Percentiles rank a stretch among this genome's conserved stretches.
Evolutionary conservation across 1,140 invertebrate genomes (phyloP).

Genomic region (Drosophila subobscura): DNA sequence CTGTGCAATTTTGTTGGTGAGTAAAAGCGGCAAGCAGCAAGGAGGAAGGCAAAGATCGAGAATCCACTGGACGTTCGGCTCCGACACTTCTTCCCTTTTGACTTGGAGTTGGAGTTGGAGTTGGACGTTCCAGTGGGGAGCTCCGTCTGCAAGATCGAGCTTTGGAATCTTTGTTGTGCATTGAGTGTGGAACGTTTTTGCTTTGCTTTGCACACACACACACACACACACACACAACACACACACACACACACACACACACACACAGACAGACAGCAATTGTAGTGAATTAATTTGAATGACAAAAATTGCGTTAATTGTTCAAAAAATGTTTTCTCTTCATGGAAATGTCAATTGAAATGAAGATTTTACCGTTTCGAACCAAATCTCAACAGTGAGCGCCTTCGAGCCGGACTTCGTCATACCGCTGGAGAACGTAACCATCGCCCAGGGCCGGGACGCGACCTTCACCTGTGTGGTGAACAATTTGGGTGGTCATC

Average conservation of each 20-base stretch:
- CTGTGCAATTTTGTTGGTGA: slow-evolving; percentile 79
- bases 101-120: too few species aligned
- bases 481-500: slow-evolving; percentile 95
- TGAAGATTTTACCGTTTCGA: slow-evolving; percentile 83
- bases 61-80: too few species aligned
- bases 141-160: too few species aligned
- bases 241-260: slow-evolving; percentile 2
- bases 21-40: slow-evolving; percentile 8
- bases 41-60: too few species aligned
- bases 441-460: slow-evolving; percentile 92
- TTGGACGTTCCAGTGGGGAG: too few species aligned
- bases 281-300: slow-evolving; percentile 37
- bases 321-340: slow-evolving; percentile 74
- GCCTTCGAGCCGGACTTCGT: slow-evolving; percentile 93
- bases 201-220: slow-evolving; percentile 12
- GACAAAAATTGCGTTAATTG: slow-evolving; percentile 65
- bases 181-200: slow-evolving; percentile 5
- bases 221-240: slow-evolving; percentile 1
- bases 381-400: slow-evolving; percentile 83
- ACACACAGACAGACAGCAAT: slow-evolving; percentile 13
- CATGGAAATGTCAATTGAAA: slow-evolving; percentile 75
- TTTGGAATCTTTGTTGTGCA: not conserved
- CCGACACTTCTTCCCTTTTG: too few species aligned
- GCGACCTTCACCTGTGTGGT: slow-evolving; percentile 95
- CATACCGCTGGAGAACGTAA: slow-evolving; percentile 93